These are phyloP conservation scores for Chaenodraco wilsoni DNA, from an alignment of 2,797 vertebrate genomes.

Conservation along the genomic window DNA sequence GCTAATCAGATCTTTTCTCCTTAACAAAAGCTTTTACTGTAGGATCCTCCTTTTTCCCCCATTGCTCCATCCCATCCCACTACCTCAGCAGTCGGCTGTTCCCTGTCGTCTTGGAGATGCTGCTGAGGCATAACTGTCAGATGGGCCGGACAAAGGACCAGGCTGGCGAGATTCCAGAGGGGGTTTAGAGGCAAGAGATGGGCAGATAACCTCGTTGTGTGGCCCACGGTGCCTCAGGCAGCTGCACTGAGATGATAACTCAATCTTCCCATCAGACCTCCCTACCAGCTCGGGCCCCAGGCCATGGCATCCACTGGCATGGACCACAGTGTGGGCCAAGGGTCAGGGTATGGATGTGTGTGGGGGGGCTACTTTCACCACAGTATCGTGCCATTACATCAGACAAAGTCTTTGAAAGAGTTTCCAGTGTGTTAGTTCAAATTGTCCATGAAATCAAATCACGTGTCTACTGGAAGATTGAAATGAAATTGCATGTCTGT, in stretches of 20 bases:
- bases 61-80: constrained; percentile 33
- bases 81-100: constrained; percentile 40
- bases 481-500: not conserved
- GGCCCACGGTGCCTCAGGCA: constrained; percentile 46
- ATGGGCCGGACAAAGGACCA: constrained; percentile 45
- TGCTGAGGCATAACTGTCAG: constrained; percentile 62
- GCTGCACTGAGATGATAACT: constrained; percentile 67
- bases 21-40: constrained; percentile 50
- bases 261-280: constrained; percentile 64
- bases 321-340: constrained; percentile 33
- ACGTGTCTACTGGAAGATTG: constrained; percentile 2
- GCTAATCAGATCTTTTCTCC: constrained; percentile 70
- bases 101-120: constrained; percentile 58
- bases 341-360: constrained; percentile 2
- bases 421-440: constrained; percentile 1
- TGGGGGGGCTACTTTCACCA: constrained; percentile 4
- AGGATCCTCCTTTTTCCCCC: constrained; percentile 43
- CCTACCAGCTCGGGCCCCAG: constrained; percentile 27
- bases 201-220: constrained; percentile 76
- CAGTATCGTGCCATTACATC: constrained; percentile 3
- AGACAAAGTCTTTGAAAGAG: constrained; percentile 8
- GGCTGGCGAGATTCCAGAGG: constrained; percentile 47
- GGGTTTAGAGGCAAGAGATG: constrained; percentile 62
- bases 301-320: constrained; percentile 32
- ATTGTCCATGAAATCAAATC: constrained; percentile 9